phyloP scores from a whole-genome alignment of 2,888 invertebrate genomes.

The Drosophila nigricruria region DNA sequence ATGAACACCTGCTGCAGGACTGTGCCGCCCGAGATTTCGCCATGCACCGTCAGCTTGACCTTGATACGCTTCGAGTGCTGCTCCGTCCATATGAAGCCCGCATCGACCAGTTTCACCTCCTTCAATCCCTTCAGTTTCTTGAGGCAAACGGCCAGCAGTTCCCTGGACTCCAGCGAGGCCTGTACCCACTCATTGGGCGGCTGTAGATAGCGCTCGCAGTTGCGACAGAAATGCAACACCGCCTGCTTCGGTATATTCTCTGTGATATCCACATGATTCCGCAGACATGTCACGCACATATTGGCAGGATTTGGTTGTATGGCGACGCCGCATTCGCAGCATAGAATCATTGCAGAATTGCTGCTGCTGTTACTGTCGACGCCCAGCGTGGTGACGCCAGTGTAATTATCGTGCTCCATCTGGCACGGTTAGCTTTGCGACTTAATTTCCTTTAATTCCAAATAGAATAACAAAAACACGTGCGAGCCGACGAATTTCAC shows the following conservation, averaged over 20 bases:
- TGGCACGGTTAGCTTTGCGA: background rate
- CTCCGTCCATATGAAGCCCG: constrained; percentile 99
- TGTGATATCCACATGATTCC: constrained; percentile 97
- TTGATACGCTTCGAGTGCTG: constrained; percentile 99
- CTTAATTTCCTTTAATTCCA: background rate
- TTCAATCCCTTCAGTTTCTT: constrained; percentile 96
- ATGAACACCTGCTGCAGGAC: constrained; percentile 97
- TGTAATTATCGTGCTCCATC: constrained; percentile 58
- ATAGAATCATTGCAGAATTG: constrained; percentile 86
- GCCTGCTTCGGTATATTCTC: constrained; percentile 98
- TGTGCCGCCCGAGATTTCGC: constrained; percentile 96
- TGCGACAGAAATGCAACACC: constrained; percentile 94
- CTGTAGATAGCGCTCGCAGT: constrained; percentile 97
- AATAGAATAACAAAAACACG: constrained; percentile 47
- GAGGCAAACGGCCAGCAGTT: constrained; percentile 95
- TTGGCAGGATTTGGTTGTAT: constrained; percentile 98
- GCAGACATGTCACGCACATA: constrained; percentile 98
- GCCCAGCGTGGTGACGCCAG: constrained; percentile 49
- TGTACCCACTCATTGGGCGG: constrained; percentile 96
- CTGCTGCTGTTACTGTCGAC: constrained; percentile 19
- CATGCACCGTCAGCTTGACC: constrained; percentile 97
- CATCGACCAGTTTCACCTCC: constrained; percentile 96
- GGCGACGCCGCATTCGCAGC: constrained; percentile 96
- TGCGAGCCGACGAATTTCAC: constrained; percentile 34
- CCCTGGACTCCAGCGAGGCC: constrained; percentile 94